Conservation (phyloP, 2,113 vertebrate genomes). For the Leptosomus discolor region DNA sequence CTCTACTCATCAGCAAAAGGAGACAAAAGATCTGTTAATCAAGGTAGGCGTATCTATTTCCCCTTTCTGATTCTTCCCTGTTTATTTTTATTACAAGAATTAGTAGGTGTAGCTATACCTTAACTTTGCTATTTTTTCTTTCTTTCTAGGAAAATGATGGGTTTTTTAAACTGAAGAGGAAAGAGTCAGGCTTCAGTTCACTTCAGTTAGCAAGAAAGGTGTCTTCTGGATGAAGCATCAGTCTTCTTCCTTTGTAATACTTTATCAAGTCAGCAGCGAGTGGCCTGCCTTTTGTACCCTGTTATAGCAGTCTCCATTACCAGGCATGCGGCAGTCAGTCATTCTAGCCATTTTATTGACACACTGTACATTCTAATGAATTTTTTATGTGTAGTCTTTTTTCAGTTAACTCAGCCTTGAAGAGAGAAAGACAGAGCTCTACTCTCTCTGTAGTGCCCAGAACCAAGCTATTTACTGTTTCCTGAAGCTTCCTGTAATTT, state of each 20-base stretch:
- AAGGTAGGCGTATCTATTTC: background rate
- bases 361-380: background rate
- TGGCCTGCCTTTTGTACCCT: background rate
- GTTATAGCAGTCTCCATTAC: background rate
- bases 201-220: background rate
- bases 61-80: background rate
- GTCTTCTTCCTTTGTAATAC: background rate
- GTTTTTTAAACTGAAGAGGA: background rate
- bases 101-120: background rate
- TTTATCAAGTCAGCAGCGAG: background rate
- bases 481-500: background rate
- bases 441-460: background rate
- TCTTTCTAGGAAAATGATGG: background rate
- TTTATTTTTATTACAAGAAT: background rate
- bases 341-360: background rate
- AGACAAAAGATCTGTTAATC: background rate
- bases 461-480: background rate
- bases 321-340: background rate
- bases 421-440: background rate
- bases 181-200: background rate
- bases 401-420: background rate
- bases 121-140: background rate
- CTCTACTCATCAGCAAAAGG: background rate
- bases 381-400: conserved; percentile 24
- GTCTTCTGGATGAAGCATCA: background rate